Base-by-base conservation (phyloP, 2,113 vertebrate species). In the Tapirus terrestris region DNA sequence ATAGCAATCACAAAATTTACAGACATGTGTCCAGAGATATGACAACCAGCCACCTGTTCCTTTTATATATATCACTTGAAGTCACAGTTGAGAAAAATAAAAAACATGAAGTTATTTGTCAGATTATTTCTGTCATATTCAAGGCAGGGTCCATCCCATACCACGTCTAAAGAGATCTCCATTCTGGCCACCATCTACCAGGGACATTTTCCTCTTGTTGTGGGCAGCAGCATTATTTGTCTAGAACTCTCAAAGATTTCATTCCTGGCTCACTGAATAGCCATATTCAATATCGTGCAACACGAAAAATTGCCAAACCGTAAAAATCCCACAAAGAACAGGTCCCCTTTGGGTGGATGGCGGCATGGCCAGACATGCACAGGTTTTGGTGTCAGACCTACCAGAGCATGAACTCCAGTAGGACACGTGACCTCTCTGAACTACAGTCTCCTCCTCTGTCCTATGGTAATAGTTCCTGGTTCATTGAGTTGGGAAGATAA, bases 211-310 rank as follows among this genome's bases (percentile, higher is more conserved):
- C 39, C 67, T 89, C 53, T 51, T 53, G 10, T 48, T 81, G 29
- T 56, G 16, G 18, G 65, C 87, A 83, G 70, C 9, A 60, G 14
- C 8, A 60, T 94, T 86, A 70, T 61, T 92, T 87, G 45, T 65
- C 81, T 53, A 89, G 45, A 85, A 56, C 36, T 88, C 33, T 77
- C 89, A 82, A 23, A n/a, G 23, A 79, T 79, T 94, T 94, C 9
- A 91, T 97, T 85, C 45, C 43, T 53, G 48, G 29, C 29, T 96
- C 75, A 82, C 33, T 39, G 43, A 82, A 45, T 36, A 94, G 58
- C 58, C 39, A 60, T 70, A 43, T 61, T 70, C 48, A 6, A 86
- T 86, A 39, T 36, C 89, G 70, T 51, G 20, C 43, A 93, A 72
- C 6, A 86, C 80, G 23, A 51, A 77, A 82, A 87, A 21, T 9